phyloP scores from a whole-genome alignment of 2,113 vertebrate species.

The Eulemur macaco region DNA sequence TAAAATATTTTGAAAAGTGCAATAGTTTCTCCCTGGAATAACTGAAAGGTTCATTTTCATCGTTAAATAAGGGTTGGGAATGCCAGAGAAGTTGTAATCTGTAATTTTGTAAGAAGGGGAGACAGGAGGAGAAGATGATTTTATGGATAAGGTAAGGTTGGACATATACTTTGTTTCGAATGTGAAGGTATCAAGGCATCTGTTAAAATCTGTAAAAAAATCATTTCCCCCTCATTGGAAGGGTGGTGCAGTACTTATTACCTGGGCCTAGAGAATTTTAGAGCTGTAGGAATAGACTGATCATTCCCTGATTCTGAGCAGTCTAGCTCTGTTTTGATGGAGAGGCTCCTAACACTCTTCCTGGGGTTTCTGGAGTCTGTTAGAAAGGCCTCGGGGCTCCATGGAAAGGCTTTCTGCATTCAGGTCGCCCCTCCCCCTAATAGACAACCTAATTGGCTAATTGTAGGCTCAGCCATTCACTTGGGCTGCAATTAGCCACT shows the following conservation, averaged over 20 bases:
- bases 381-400: not conserved
- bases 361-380: not conserved
- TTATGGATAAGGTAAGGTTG: not conserved
- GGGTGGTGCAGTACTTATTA: not conserved
- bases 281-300: not conserved
- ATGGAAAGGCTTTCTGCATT: conserved; percentile 1
- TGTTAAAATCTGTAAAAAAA: not conserved
- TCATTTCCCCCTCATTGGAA: not conserved
- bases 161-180: conserved; percentile 36
- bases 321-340: not conserved
- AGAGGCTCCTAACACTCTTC: not conserved
- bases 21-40: conserved; percentile 40
- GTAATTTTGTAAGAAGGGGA: conserved; percentile 63
- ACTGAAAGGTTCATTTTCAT: conserved; percentile 67
- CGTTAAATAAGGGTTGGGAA: conserved; percentile 43
- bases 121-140: not conserved
- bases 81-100: conserved; percentile 66
- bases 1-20: conserved; percentile 45
- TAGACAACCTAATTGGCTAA: conserved; percentile 64
- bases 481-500: conserved; percentile 74
- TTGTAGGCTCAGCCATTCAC: conserved; percentile 66
- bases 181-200: not conserved
- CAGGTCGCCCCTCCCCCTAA: not conserved
- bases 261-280: not conserved
- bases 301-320: not conserved